A percentile compares a stretch with the other conserved stretches of the same genome.
Conservation (phyloP, 1,140 invertebrate species). For the Drosophila takahashii region DNA sequence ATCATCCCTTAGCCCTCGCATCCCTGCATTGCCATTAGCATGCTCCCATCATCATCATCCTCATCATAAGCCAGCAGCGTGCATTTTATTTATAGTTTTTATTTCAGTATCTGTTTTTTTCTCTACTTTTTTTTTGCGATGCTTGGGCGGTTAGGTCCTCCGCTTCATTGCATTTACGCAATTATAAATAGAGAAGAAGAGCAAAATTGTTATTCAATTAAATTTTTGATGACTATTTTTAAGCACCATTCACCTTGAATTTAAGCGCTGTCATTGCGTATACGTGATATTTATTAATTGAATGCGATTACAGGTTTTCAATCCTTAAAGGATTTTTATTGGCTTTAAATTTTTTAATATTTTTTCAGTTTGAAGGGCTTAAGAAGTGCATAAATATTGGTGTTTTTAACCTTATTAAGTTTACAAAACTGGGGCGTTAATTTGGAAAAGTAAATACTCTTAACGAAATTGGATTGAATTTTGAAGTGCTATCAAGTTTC, state of each 20-base stretch:
- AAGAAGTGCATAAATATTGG: neutral
- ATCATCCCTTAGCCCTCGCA: conserved; percentile 36
- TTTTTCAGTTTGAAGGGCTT: too few species aligned
- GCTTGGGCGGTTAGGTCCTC: conserved; percentile 48
- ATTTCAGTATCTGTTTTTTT: conserved; percentile 30
- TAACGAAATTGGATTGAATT: conserved; percentile 17
- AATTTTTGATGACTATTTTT: conserved; percentile 51
- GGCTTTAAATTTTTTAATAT: neutral
- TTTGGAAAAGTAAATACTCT: conserved; percentile 6
- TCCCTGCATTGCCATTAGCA: conserved; percentile 2
- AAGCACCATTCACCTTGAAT: conserved; percentile 56
- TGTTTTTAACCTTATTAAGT: conserved; percentile 11
- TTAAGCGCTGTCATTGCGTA: conserved; percentile 14
- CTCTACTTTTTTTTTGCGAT: conserved; percentile 35
- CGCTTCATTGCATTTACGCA: conserved; percentile 67
- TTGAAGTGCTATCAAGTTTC: conserved; percentile 7
- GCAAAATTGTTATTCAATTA: conserved; percentile 61
- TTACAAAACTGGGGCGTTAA: neutral
- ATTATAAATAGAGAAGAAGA: conserved; percentile 58
- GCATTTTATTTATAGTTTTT: conserved; percentile 65
- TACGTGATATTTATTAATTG: conserved; percentile 20
- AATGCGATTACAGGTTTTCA: neutral
- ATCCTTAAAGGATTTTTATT: neutral
- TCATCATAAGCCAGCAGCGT: conserved; percentile 36
- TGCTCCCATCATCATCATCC: conserved; percentile 25